phyloP scores from a whole-genome alignment of 1,140 invertebrate species.

The Diachasmimorpha longicaudata region DNA sequence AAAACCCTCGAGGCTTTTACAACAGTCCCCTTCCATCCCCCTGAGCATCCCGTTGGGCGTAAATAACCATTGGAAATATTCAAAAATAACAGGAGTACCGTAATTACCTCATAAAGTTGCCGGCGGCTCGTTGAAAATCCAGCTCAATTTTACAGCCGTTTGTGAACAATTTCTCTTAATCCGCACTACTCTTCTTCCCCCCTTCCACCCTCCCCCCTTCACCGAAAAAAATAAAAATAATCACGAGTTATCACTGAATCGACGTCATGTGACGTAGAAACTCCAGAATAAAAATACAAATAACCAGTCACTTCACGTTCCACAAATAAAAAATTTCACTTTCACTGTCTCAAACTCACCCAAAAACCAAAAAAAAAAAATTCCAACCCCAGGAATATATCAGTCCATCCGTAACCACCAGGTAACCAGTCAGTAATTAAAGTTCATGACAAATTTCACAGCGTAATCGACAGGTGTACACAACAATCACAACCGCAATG shows the following conservation, averaged over 20 bases:
- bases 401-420: too few species aligned
- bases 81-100: conserved; percentile 4
- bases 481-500: neutral
- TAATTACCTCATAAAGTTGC: conserved; percentile 60
- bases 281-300: neutral
- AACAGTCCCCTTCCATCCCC: too few species aligned
- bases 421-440: too few species aligned
- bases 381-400: too few species aligned
- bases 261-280: neutral
- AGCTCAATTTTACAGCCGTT: conserved; percentile 62
- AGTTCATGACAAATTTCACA: too few species aligned
- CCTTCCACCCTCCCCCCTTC: too few species aligned
- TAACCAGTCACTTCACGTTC: neutral
- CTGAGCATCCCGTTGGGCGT: neutral
- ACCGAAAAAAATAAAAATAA: neutral
- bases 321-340: neutral
- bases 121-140: conserved; percentile 61
- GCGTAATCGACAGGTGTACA: too few species aligned
- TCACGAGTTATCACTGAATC: neutral
- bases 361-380: neutral
- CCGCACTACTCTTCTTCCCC: neutral
- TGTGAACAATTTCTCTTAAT: neutral
- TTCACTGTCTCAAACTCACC: neutral
- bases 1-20: neutral
- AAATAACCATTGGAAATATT: neutral